Evolutionary conservation across 2,888 invertebrate species (phyloP).

Genomic region (Apotomis turbidana): DNA sequence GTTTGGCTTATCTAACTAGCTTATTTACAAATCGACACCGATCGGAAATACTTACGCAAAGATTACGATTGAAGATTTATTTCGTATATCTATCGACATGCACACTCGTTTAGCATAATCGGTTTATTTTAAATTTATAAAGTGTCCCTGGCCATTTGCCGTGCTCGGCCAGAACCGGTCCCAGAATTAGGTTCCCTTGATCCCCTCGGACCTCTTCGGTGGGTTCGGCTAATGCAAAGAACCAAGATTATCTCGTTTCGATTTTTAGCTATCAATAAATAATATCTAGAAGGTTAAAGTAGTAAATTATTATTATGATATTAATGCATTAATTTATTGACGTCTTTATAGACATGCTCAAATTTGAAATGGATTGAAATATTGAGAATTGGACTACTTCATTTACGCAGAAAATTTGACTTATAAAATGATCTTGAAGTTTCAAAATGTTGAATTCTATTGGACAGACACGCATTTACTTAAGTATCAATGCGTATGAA

Average conservation of each 20-base stretch:
- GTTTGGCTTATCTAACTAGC: slow-evolving; percentile 27
- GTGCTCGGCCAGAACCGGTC: slow-evolving; percentile 58
- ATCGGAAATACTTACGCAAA: slow-evolving; percentile 40
- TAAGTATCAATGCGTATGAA: slow-evolving; percentile 47
- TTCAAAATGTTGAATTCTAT: slow-evolving; percentile 14
- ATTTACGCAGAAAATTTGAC: slow-evolving; percentile 12
- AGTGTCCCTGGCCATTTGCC: slow-evolving; percentile 58
- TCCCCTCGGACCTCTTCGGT: slow-evolving; percentile 33
- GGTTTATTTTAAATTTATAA: slow-evolving; percentile 66
- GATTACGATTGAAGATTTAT: slow-evolving; percentile 40
- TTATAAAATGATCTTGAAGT: background rate
- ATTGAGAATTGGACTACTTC: slow-evolving; percentile 4
- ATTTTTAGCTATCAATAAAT: slow-evolving; percentile 28
- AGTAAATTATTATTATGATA: slow-evolving; percentile 11
- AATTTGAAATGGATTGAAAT: slow-evolving; percentile 4
- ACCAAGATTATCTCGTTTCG: slow-evolving; percentile 13
- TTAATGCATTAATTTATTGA: slow-evolving; percentile 26
- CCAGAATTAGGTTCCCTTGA: slow-evolving; percentile 53
- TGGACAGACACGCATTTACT: slow-evolving; percentile 44
- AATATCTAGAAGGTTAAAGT: slow-evolving; percentile 23
- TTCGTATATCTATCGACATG: slow-evolving; percentile 55
- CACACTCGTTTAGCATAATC: slow-evolving; percentile 68
- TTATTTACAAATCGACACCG: slow-evolving; percentile 31
- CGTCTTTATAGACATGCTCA: slow-evolving; percentile 3
- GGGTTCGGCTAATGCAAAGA: slow-evolving; percentile 27